These are phyloP conservation scores for Mormoops blainvillei DNA, from an alignment of 2,113 vertebrate genomes.

Conservation along the genomic window DNA sequence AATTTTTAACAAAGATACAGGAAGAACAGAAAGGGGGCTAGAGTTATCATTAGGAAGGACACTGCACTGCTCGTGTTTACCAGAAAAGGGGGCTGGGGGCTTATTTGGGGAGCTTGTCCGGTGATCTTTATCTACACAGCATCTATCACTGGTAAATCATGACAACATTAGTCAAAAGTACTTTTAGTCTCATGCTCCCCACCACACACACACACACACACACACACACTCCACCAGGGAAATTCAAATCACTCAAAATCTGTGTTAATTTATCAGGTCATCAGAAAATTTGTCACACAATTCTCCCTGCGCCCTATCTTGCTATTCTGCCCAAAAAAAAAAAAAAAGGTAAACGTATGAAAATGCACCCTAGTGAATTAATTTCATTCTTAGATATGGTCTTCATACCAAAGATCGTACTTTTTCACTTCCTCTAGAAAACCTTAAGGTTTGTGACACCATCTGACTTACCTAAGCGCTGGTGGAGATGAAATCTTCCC, in stretches of 20 bases:
- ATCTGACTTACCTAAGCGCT: neutral
- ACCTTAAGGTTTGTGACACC: neutral
- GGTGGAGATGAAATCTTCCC: neutral
- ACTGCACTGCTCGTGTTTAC: accelerated
- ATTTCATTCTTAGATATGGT: neutral
- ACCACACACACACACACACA: neutral
- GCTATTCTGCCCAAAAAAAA: too few species aligned
- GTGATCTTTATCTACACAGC: neutral
- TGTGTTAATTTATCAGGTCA: neutral
- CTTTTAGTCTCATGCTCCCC: neutral
- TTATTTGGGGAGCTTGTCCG: neutral
- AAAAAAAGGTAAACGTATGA: neutral
- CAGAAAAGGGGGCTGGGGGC: accelerated
- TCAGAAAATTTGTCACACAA: neutral
- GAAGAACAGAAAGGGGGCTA: neutral
- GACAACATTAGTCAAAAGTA: neutral
- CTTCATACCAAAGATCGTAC: neutral
- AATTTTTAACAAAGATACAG: neutral
- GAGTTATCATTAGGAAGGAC: neutral
- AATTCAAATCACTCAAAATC: neutral
- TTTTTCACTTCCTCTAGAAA: neutral
- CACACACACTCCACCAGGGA: neutral
- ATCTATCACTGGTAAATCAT: neutral
- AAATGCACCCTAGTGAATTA: too few species aligned
- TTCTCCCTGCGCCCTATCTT: neutral